Base-by-base conservation (phyloP, 2,113 vertebrate genomes). In the Heptranchias perlo region DNA sequence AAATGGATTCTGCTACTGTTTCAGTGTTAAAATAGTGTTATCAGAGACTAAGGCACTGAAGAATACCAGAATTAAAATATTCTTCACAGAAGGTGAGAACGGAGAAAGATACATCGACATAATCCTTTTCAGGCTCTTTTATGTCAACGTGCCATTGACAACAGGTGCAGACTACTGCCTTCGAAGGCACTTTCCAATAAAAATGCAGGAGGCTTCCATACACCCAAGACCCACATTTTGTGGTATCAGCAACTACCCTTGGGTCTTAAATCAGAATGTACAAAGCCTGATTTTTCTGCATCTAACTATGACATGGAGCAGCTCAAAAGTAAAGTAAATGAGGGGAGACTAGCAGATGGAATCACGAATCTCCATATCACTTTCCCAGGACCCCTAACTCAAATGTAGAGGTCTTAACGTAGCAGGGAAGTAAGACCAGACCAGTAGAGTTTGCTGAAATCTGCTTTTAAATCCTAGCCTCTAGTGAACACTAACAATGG, bases 31-130 rank as follows among this genome's bases (percentile, higher is more conserved):
- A 91, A 61, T 58, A 91, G 87, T 91, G 52, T 91, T 91, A 91
- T 91, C 87, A 16, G 62, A 94, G 61, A 94, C 44, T 73, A 95
- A 95, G 94, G 94, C 94, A 95, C 94, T 69, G 94, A 95, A 69
- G 94, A 67, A 69, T 52, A 67, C 13, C 28, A 1, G 16, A 58
- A 91, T 91, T 91, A 73, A 69, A 94, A 94, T 67, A 94, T 94
- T 73, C 94, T 52, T 95, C 94, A 67, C 62, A 49, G 18, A 65
- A 95, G 23, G 14, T 47, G 28, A 49, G 21, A 31, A 52, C 25
- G 35, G 87, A 91, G 31, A 69, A 67, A 67, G 94, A 52, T 14
- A 73, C 65, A 67, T 23, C 31, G 64, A 93, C 3, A 69, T 69
- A 58, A 89, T 54, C 16, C 65, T 67, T 11, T 8, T 87, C 67